phyloP scores from a whole-genome alignment of 2,888 invertebrate species.

The Gymnosoma rotundatum region DNA sequence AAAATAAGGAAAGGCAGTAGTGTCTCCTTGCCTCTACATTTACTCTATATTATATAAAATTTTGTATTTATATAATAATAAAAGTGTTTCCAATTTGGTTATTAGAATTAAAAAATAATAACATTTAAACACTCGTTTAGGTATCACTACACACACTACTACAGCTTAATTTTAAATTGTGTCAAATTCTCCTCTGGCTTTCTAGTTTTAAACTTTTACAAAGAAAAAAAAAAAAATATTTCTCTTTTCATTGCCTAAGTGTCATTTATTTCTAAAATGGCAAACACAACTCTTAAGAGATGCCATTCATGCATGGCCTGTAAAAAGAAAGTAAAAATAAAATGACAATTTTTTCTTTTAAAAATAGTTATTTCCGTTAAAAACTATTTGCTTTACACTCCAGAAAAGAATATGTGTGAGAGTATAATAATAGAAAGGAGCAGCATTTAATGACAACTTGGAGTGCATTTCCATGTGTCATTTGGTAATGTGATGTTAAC shows the following conservation, averaged over 20 bases:
- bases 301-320: not conserved
- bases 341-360: not conserved
- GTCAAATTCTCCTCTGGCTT: no score
- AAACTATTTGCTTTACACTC: constrained; percentile 11
- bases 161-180: no score
- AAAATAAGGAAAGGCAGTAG: no score
- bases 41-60: no score
- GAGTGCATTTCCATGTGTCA: constrained; percentile 47
- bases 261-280: constrained; percentile 27
- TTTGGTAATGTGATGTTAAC: constrained; percentile 10
- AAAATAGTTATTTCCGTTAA: constrained; percentile 18
- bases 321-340: constrained; percentile 8
- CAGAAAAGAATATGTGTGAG: not conserved
- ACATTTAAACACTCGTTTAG: no score
- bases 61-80: no score
- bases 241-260: not conserved
- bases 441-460: constrained; percentile 24
- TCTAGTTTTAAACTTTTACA: no score
- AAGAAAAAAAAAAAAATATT: not conserved
- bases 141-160: no score
- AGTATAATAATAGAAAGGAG: not conserved
- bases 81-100: no score
- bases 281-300: constrained; percentile 14
- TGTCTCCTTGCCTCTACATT: no score
- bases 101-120: no score